Conservation (phyloP, 1,140 invertebrate genomes). For the Halotydeus destructor region DNA sequence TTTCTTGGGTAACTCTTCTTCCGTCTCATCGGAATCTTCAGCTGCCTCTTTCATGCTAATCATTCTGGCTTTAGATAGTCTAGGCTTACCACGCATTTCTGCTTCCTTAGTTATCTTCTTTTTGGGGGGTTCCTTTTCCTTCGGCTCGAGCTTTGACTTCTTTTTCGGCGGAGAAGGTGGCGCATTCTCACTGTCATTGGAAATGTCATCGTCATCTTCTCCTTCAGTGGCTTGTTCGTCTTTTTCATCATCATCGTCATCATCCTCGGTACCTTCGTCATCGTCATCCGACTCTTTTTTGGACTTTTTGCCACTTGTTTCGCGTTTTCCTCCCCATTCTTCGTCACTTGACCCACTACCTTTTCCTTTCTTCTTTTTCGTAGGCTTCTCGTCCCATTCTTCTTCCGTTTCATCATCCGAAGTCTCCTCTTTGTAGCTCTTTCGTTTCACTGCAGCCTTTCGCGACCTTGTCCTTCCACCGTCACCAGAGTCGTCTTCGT, state of each 20-base stretch:
- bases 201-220: constrained; percentile 11
- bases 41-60: constrained; percentile 3
- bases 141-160: neutral
- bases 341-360: constrained; percentile 27
- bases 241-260: constrained; percentile 13
- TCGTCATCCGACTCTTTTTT: constrained; percentile 28
- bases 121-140: neutral
- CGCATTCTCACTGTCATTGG: constrained; percentile 1
- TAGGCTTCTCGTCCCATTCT: constrained; percentile 27
- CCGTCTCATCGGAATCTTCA: neutral
- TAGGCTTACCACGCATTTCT: neutral
- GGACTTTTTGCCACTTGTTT: too few relatives aligned
- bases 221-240: constrained; percentile 15
- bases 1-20: neutral
- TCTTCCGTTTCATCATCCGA: constrained; percentile 29
- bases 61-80: constrained; percentile 2
- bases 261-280: constrained; percentile 15
- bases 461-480: neutral
- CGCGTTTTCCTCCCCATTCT: constrained; percentile 22
- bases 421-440: constrained; percentile 21
- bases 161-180: too few relatives aligned
- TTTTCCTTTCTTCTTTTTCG: constrained; percentile 17
- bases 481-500: constrained; percentile 7
- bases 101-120: neutral
- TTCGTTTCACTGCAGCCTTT: constrained; percentile 15